These are phyloP conservation scores for Pelodytes ibericus DNA, from an alignment of 2,797 vertebrate species.

Conservation along the genomic window DNA sequence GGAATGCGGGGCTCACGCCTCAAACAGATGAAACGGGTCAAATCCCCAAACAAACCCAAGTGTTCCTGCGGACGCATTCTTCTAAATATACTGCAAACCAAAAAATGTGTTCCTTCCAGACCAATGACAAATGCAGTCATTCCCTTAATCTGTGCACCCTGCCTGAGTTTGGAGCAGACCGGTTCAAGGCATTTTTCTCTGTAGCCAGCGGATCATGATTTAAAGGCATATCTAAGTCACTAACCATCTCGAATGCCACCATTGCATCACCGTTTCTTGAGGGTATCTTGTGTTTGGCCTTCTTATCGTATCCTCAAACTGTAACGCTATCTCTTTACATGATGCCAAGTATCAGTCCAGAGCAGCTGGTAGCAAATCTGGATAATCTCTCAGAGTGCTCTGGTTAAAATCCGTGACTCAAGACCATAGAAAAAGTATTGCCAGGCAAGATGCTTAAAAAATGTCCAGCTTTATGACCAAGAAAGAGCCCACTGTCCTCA, in stretches of 20 bases:
- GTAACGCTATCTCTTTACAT: constrained; percentile 64
- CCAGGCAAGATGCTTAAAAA: constrained; percentile 59
- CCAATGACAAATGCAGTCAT: constrained; percentile 40
- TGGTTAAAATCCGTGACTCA: constrained; percentile 69
- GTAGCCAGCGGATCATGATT: constrained; percentile 43
- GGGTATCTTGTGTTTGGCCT: constrained; percentile 64
- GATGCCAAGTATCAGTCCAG: constrained; percentile 69
- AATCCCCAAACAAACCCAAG: neutral
- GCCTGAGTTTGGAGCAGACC: constrained; percentile 19
- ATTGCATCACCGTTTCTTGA: constrained; percentile 62
- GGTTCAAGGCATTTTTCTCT: constrained; percentile 43
- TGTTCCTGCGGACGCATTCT: neutral
- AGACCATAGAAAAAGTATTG: constrained; percentile 61
- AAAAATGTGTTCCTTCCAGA: constrained; percentile 42
- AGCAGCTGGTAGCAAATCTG: constrained; percentile 74
- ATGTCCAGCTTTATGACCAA: constrained; percentile 58
- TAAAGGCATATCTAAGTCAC: constrained; percentile 40
- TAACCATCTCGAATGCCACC: constrained; percentile 43
- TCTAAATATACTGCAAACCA: neutral
- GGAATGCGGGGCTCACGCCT: no score
- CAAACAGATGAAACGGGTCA: neutral
- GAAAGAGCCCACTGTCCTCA: constrained; percentile 58
- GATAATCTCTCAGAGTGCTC: constrained; percentile 72
- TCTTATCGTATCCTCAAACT: constrained; percentile 68
- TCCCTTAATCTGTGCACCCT: constrained; percentile 39